Evolutionary conservation across 1,140 invertebrate species (phyloP).

Genomic region (Leptopilina clavipes): DNA sequence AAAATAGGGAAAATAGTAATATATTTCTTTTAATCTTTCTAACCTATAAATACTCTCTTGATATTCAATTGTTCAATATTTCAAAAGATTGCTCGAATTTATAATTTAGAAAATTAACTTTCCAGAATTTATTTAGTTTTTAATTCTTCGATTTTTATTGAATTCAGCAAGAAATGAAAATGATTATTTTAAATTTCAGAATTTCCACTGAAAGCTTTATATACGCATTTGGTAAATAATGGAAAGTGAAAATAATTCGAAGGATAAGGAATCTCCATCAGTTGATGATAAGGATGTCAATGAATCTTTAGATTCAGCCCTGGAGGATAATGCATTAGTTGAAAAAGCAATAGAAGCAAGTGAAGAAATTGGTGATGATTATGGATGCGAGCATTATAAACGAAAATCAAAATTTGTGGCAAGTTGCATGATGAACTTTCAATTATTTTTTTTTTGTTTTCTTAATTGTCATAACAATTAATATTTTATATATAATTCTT

Average conservation of each 20-base stretch:
- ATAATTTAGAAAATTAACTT: too few species aligned
- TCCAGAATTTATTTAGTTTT: too few species aligned
- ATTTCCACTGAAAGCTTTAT: background rate
- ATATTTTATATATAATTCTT: too few species aligned
- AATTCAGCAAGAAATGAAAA: too few species aligned
- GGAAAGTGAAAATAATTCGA: background rate
- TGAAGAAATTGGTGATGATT: slow-evolving; percentile 56
- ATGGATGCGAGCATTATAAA: slow-evolving; percentile 86
- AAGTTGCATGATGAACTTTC: too few species aligned
- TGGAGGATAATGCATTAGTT: background rate
- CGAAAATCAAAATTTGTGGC: slow-evolving; percentile 88
- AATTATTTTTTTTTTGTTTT: background rate
- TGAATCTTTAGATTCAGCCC: background rate
- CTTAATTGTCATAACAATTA: background rate
- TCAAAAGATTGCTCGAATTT: background rate
- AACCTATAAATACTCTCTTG: background rate
- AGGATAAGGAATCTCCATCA: background rate
- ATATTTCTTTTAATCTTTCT: background rate
- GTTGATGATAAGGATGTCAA: background rate
- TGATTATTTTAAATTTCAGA: too few species aligned
- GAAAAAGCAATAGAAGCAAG: slow-evolving; percentile 38
- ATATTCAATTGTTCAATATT: background rate
- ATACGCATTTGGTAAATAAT: too few species aligned
- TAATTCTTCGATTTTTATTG: too few species aligned
- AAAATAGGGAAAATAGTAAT: background rate